These are phyloP conservation scores for Bradypodion pumilum DNA, from an alignment of 2,797 vertebrate genomes.

Conservation along the genomic window DNA sequence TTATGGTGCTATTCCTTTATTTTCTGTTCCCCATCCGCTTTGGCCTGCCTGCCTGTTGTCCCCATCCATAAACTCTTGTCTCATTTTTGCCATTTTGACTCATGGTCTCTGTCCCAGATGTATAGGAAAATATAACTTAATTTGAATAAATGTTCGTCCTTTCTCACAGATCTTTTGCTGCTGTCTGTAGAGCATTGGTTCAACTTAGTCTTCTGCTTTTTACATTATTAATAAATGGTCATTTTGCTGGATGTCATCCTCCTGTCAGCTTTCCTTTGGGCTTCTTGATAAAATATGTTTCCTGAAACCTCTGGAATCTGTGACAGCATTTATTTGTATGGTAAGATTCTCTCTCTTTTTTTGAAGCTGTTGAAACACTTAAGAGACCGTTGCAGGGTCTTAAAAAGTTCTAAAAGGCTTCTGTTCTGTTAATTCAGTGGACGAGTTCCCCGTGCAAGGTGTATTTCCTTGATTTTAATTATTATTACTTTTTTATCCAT, in stretches of 20 bases:
- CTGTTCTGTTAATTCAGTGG: too few relatives aligned
- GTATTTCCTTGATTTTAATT: too few relatives aligned
- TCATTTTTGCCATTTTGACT: constrained; percentile 25
- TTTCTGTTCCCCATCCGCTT: not conserved
- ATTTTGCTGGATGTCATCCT: constrained; percentile 1
- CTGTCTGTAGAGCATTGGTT: not conserved
- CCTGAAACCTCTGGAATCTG: not conserved
- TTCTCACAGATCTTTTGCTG: constrained; percentile 8
- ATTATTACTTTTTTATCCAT: too few relatives aligned
- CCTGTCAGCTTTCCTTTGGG: not conserved
- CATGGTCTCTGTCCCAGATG: constrained; percentile 11
- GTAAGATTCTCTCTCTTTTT: not conserved
- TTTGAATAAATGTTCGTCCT: constrained; percentile 21
- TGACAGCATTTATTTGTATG: not conserved
- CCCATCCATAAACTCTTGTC: not conserved
- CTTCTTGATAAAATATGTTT: not conserved
- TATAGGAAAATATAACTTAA: constrained; percentile 14
- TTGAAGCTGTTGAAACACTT: not conserved
- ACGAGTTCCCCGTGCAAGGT: too few relatives aligned
- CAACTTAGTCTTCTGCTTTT: not conserved
- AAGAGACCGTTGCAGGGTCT: too few relatives aligned
- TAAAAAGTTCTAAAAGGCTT: too few relatives aligned
- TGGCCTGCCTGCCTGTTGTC: not conserved
- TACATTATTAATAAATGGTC: constrained; percentile 10
- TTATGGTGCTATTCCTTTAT: not conserved